Base-by-base conservation (phyloP, 2,888 invertebrate genomes). In the Apamea monoglypha region DNA sequence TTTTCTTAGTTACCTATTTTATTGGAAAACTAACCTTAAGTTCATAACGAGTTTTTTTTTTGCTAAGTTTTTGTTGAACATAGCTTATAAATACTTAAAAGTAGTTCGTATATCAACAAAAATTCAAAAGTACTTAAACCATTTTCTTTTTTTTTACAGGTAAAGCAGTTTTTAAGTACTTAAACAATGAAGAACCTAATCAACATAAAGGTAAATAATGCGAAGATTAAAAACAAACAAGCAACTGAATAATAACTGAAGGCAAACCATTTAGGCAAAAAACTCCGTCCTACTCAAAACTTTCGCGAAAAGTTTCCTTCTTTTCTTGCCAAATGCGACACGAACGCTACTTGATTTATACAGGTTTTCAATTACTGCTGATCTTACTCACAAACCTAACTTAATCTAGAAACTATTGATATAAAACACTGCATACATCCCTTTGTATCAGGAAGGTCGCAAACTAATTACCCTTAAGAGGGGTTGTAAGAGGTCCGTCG, bases 401-500 rank as follows among this genome's bases (percentile, higher is more conserved):
- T 75, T 70, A 59, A 76, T 81, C 6, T 63, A 56, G 63, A 74
- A 76, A 61, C 78, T 66, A 81, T 85, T 78, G 56, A 70, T 72
- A 72, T 73, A 66, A 84, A 84, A 84, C 74, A 84, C 64, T 66
- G 77, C 72, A 73, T 78, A 66, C 47, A 74, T 70, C 68, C 63
- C 77, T 85, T 83, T 76, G 67, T 80, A 82, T 85, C 75, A 74
- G 56, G 29, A 79, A 71, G 78, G 80, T 75, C 79, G 63, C 75
- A 71, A 85, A 86, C 79, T 85, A 87, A 87, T 87, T 87, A 87
- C 71, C 59, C 66, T 79, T 85, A 84, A 84, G 78, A 83, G 83
- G 79, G 82, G 78, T 85, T 74, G 81, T 78, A 83, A 84, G 77
- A 77, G 74, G 81, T 64, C 76, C 63, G 29, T 76, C 61, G 73